A percentile compares a stretch with the other conserved stretches of the same genome.
These are phyloP conservation scores for Parasteatoda tepidariorum DNA, from an alignment of 1,140 invertebrate genomes.

Conservation along the genomic window DNA sequence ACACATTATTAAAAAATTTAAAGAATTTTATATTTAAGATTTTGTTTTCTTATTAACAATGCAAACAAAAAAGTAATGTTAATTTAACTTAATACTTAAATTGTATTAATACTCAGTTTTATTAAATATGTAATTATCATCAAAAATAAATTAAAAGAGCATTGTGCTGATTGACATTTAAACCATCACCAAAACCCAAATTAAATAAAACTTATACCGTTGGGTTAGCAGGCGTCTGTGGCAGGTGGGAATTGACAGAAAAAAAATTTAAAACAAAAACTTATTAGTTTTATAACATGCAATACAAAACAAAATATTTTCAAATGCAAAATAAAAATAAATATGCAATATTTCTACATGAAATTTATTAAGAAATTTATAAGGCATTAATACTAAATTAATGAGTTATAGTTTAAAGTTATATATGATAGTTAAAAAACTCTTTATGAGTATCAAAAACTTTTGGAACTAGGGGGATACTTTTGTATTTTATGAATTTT, in stretches of 20 bases:
- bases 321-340: background rate
- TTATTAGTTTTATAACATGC: constrained; percentile 30
- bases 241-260: constrained; percentile 4
- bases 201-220: constrained; percentile 41
- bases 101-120: no score
- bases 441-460: no score
- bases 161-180: background rate
- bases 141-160: background rate
- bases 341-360: background rate
- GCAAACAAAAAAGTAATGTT: no score
- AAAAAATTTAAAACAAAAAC: constrained; percentile 9
- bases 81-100: no score
- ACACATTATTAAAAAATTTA: background rate
- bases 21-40: background rate
- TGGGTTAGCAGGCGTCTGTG: constrained; percentile 33
- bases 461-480: no score
- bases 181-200: constrained; percentile 53
- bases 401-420: no score
- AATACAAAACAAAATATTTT: constrained; percentile 3
- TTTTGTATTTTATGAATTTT: no score
- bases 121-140: background rate
- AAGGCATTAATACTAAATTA: background rate
- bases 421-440: no score
- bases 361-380: background rate
- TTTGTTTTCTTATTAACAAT: no score